A percentile compares a stretch with the other conserved stretches of the same genome.
Conservation (phyloP, 2,113 vertebrate species). For the Pterocles gutturalis region DNA sequence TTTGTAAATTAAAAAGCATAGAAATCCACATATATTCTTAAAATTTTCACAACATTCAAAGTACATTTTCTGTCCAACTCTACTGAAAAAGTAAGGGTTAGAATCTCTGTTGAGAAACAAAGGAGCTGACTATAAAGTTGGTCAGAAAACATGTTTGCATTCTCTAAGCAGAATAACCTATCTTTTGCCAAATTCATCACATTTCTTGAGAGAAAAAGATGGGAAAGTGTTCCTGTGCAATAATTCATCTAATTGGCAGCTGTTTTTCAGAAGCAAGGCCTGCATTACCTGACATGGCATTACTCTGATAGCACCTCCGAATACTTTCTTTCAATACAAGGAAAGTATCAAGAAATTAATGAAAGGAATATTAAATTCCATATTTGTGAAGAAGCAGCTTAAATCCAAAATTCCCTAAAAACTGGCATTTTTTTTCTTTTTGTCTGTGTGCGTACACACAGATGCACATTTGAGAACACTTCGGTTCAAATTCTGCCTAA, state of each 20-base stretch:
- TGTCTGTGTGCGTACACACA: background rate
- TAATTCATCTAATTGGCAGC: background rate
- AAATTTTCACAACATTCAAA: background rate
- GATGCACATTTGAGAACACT: background rate
- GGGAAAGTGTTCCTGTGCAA: background rate
- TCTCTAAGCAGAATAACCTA: background rate
- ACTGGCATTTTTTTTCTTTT: rapidly evolving
- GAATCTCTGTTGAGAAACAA: background rate
- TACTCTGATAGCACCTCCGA: background rate
- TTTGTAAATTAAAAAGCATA: background rate
- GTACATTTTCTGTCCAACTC: background rate
- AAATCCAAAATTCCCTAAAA: background rate
- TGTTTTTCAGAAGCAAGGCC: background rate
- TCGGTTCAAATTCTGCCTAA: background rate
- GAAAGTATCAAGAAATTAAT: background rate
- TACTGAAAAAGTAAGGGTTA: background rate
- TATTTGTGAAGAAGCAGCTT: background rate
- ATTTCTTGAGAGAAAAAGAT: background rate
- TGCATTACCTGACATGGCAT: background rate
- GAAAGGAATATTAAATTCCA: background rate
- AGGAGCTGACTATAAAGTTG: background rate
- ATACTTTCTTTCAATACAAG: background rate
- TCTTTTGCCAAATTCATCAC: background rate
- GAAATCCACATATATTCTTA: background rate
- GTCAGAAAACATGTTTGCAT: background rate